These are phyloP conservation scores for Collichthys lucidus DNA, from an alignment of 2,113 vertebrate genomes.

Conservation along the genomic window DNA sequence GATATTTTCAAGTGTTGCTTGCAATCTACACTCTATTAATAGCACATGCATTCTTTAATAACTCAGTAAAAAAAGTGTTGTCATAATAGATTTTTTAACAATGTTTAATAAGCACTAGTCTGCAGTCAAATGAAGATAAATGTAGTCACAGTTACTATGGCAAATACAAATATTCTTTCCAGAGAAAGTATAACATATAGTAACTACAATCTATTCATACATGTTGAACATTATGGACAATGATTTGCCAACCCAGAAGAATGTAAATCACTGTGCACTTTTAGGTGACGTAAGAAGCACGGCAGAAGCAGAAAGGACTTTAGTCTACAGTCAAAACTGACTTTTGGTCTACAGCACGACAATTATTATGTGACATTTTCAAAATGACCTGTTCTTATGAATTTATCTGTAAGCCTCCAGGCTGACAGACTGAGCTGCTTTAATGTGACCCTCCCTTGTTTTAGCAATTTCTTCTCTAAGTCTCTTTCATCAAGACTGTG, in stretches of 20 bases:
- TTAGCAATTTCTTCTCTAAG: constrained; percentile 31
- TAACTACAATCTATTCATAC: neutral
- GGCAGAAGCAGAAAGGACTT: neutral
- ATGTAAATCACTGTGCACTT: neutral
- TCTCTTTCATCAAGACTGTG: constrained; percentile 43
- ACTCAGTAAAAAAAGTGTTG: too few relatives aligned
- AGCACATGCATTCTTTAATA: neutral
- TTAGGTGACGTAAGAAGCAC: neutral
- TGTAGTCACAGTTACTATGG: neutral
- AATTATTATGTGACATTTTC: constrained; percentile 47
- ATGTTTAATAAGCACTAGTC: too few relatives aligned
- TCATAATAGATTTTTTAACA: too few relatives aligned
- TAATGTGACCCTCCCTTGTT: constrained; percentile 38
- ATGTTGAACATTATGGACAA: neutral
- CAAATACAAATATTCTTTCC: neutral
- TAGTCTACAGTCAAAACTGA: neutral
- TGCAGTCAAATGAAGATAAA: neutral
- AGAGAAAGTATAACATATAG: neutral
- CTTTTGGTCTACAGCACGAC: constrained; percentile 1
- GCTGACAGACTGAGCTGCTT: constrained; percentile 25
- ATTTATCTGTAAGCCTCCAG: constrained; percentile 25
- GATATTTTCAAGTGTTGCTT: neutral
- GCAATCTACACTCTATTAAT: neutral
- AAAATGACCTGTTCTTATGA: constrained; percentile 32
- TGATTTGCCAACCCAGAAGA: neutral